These are phyloP conservation scores for Oncorhynchus kisutch DNA, from an alignment of 2,113 vertebrate genomes.

Conservation along the genomic window DNA sequence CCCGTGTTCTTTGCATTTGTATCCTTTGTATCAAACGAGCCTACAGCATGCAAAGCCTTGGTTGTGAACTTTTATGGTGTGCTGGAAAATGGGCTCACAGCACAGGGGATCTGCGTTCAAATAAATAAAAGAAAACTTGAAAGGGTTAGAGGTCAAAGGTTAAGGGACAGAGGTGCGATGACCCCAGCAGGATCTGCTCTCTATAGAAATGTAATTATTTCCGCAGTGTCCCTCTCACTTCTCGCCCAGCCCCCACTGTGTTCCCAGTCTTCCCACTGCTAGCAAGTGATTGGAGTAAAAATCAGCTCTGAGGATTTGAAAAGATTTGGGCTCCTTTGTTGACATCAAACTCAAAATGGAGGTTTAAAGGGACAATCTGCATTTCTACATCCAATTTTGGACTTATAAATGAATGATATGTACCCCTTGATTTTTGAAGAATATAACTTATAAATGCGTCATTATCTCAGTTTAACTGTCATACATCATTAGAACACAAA, in stretches of 20 bases:
- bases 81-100: conserved; percentile 13
- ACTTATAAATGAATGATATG: no score
- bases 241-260: conserved; percentile 32
- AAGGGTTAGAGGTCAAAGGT: conserved; percentile 65
- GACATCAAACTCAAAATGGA: conserved; percentile 1
- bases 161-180: conserved; percentile 62
- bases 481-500: no score
- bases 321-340: conserved; percentile 14
- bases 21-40: conserved; percentile 62
- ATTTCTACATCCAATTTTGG: no score
- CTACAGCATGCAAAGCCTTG: conserved; percentile 20
- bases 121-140: conserved; percentile 48
- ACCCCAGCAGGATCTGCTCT: conserved; percentile 66
- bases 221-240: conserved; percentile 46
- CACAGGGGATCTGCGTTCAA: conserved; percentile 47
- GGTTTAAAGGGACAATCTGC: not conserved
- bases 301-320: conserved; percentile 17
- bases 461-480: no score
- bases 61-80: conserved; percentile 38
- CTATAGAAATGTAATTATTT: conserved; percentile 68
- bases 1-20: conserved; percentile 60
- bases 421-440: no score
- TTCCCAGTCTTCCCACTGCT: not conserved
- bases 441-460: no score
- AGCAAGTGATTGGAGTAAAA: conserved; percentile 28